Evolutionary conservation across 2,888 invertebrate species (phyloP), one percentile per base, ranked within the genome.

Genomic region (Phrixothrix hirtus): DNA sequence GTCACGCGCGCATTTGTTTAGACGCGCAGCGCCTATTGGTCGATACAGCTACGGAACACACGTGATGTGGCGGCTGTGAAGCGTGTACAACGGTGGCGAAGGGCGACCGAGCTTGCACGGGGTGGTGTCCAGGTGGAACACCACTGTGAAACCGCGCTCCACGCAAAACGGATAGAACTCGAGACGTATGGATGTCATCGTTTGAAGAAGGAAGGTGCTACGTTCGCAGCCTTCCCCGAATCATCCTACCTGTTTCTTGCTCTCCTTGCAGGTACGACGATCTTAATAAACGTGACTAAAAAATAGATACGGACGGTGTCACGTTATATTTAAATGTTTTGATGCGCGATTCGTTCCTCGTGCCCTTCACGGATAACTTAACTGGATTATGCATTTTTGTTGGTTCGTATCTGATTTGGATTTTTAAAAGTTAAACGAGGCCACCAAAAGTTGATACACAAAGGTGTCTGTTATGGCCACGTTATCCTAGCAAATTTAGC

Each of bases 51-150:
- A 48, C 55, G 45, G 54, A 46, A 59, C 61, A 62, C 64, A 65
- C 64, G 64, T 65, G 64, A 65, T 61, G 59, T 49, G 54, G 58
- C 52, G 55, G 55, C 55, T 56, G 43, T 55, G 57, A 60, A 58
- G 74, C 73, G 72, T 71, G 69, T 70, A 72, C 71, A 71, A 59
- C 57, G 57, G 75, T 74, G 75, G 74, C 75, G 74, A 71, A 75
- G 74, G 58, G 53, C 47, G 47, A 39, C 34, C 13, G 44, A 37
- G 72, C 39, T 38, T 73, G 71, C 75, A 75, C 75, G 72, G 74
- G 75, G 73, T 75, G 74, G 74, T 74, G 72, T 49, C 70, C 36
- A 51, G 50, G 54, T 47, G 53, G 26, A 46, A 17, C 37, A 21
- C 32, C 37, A 42, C 39, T 10, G 41, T 30, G 41, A 25, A 31